Evolutionary conservation across 2,888 invertebrate genomes (phyloP).

Genomic region (Xestia c-nigrum): DNA sequence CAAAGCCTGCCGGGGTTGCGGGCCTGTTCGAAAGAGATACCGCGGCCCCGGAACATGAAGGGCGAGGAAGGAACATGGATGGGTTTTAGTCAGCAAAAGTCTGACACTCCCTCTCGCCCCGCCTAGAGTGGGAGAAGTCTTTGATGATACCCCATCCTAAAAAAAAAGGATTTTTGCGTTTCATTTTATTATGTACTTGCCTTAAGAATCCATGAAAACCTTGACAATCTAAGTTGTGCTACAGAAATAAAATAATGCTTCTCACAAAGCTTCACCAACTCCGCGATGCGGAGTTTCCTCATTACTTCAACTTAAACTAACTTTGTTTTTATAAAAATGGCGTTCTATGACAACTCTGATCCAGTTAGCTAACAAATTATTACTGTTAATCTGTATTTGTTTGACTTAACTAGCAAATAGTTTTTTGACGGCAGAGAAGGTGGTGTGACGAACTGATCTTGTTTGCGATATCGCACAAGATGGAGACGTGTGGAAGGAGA

Average conservation of each 20-base stretch:
- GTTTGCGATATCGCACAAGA: neutral
- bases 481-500: neutral
- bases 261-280: neutral
- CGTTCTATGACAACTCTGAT: constrained; percentile 2
- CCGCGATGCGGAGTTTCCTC: neutral
- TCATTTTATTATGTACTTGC: neutral
- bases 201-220: neutral
- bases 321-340: constrained; percentile 16
- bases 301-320: neutral
- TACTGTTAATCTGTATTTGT: constrained; percentile 25
- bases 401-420: neutral
- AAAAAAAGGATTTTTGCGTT: neutral
- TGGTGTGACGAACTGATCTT: neutral
- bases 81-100: no score
- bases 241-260: neutral
- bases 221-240: neutral
- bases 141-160: no score
- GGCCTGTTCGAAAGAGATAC: no score
- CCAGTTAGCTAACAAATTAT: constrained; percentile 1
- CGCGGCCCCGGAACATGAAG: no score
- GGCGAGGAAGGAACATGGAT: no score
- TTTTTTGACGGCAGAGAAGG: neutral
- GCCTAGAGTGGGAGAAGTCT: no score
- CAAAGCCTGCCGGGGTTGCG: no score
- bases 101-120: no score